Conservation (phyloP, 2,797 vertebrate genomes). For the Erpetoichthys calabaricus region DNA sequence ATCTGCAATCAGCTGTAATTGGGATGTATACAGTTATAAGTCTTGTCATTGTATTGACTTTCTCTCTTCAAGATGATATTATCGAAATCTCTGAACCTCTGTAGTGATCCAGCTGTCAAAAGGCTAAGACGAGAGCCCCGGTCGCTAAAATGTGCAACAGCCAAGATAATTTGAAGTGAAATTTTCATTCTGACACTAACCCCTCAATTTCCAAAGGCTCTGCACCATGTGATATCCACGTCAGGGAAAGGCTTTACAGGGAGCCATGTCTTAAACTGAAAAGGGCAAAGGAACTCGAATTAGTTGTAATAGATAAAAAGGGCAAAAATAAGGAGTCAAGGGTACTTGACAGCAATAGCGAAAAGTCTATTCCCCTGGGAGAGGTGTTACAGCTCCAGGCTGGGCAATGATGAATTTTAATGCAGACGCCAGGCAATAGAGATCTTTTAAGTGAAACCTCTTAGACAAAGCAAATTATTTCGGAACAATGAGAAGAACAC, state of each 20-base stretch:
- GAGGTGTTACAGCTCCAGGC: conserved; percentile 50
- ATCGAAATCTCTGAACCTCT: conserved; percentile 79
- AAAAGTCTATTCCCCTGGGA: conserved; percentile 82
- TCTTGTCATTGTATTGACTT: conserved; percentile 89
- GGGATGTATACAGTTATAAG: conserved; percentile 82
- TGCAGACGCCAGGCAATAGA: conserved; percentile 51
- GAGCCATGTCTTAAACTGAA: conserved; percentile 87
- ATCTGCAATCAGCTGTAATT: conserved; percentile 73
- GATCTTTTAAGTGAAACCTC: conserved; percentile 38
- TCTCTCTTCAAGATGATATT: conserved; percentile 79
- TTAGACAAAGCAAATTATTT: conserved; percentile 54
- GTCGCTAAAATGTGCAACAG: conserved; percentile 69
- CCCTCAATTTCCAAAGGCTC: conserved; percentile 73
- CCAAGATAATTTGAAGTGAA: conserved; percentile 84
- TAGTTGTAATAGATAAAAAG: conserved; percentile 99
- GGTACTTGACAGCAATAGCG: conserved; percentile 97
- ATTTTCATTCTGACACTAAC: conserved; percentile 88
- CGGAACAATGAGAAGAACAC: conserved; percentile 9
- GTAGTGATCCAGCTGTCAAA: conserved; percentile 81
- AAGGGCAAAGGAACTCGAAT: conserved; percentile 98
- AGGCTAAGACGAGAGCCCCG: conserved; percentile 72
- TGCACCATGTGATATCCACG: conserved; percentile 51
- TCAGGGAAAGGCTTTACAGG: conserved; percentile 60
- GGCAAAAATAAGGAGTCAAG: conserved; percentile 94
- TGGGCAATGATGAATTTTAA: conserved; percentile 82